These are phyloP conservation scores for Scaptomyza montana DNA, from an alignment of 1,140 invertebrate species.

Conservation along the genomic window DNA sequence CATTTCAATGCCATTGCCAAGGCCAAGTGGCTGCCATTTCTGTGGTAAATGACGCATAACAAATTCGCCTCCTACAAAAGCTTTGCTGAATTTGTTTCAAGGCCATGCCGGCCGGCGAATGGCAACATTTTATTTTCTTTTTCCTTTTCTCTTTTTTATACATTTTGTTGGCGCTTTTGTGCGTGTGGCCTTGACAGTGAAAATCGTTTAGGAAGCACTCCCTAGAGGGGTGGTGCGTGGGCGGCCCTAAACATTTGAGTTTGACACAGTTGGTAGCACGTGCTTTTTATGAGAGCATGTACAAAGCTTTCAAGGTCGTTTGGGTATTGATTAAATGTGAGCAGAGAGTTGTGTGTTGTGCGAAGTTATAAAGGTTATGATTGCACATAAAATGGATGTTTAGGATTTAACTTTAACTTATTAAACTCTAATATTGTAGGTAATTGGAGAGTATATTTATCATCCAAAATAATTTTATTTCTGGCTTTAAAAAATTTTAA, in stretches of 20 bases:
- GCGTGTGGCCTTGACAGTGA: conserved; percentile 72
- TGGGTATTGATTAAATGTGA: conserved; percentile 58
- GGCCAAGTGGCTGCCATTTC: conserved; percentile 60
- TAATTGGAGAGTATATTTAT: too few relatives aligned
- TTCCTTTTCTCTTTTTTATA: conserved; percentile 7
- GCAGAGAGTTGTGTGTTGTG: conserved; percentile 19
- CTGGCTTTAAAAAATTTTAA: too few relatives aligned
- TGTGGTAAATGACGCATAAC: conserved; percentile 26
- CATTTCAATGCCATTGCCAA: conserved; percentile 69
- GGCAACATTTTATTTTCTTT: conserved; percentile 3
- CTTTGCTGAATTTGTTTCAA: conserved; percentile 57
- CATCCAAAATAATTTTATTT: too few relatives aligned
- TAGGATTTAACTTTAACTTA: too few relatives aligned
- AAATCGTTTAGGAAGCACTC: conserved; percentile 63
- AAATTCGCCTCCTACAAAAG: conserved; percentile 55
- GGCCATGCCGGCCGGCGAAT: conserved; percentile 69
- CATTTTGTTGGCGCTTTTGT: conserved; percentile 36
- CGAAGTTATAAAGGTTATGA: conserved; percentile 24
- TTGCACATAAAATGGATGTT: neutral
- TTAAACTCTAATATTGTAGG: neutral
- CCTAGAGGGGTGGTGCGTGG: conserved; percentile 31
- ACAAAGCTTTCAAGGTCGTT: conserved; percentile 61
- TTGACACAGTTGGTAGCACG: conserved; percentile 77
- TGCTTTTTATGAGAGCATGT: conserved; percentile 56
- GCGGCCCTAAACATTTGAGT: conserved; percentile 40